Conservation (phyloP, 2,888 invertebrate genomes). For the Cinara cedri region DNA sequence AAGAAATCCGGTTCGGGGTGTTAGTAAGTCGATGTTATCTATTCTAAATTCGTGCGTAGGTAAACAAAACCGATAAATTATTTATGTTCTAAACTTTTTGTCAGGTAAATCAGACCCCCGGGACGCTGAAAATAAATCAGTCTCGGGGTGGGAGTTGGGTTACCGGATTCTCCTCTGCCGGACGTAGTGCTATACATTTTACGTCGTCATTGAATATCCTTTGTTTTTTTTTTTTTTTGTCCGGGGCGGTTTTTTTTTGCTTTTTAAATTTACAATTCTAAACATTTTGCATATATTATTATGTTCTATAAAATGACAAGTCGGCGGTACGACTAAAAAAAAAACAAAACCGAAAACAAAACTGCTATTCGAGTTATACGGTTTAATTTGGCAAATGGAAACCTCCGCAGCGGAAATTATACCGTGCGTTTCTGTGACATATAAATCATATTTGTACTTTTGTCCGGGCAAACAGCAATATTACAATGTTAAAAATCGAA, state of each 20-base stretch:
- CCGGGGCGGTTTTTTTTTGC: too few species aligned
- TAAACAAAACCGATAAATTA: slow-evolving; percentile 37
- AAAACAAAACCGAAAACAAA: neutral
- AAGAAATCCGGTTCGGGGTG: neutral
- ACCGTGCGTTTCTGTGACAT: too few species aligned
- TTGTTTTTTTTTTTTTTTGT: slow-evolving; percentile 23
- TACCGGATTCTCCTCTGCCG: too few species aligned
- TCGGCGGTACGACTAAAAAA: neutral
- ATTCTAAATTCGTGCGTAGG: slow-evolving; percentile 7
- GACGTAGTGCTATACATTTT: neutral
- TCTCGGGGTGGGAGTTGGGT: neutral
- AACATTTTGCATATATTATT: slow-evolving; percentile 15
- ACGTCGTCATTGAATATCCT: slow-evolving; percentile 12
- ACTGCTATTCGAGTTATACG: neutral
- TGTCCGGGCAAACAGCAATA: too few species aligned
- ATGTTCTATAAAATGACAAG: neutral
- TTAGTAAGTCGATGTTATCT: slow-evolving; percentile 12
- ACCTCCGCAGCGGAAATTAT: neutral
- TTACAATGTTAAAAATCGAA: too few species aligned
- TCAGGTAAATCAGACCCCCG: slow-evolving; percentile 39
- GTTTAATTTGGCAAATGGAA: slow-evolving; percentile 32
- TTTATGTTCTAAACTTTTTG: slow-evolving; percentile 45
- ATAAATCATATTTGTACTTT: too few species aligned
- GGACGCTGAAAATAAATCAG: slow-evolving; percentile 47
- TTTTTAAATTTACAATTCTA: slow-evolving; percentile 9